A percentile compares a stretch with the other conserved stretches of the same genome.
These are phyloP conservation scores for Pithys albifrons DNA, from an alignment of 2,113 vertebrate genomes.

Conservation along the genomic window DNA sequence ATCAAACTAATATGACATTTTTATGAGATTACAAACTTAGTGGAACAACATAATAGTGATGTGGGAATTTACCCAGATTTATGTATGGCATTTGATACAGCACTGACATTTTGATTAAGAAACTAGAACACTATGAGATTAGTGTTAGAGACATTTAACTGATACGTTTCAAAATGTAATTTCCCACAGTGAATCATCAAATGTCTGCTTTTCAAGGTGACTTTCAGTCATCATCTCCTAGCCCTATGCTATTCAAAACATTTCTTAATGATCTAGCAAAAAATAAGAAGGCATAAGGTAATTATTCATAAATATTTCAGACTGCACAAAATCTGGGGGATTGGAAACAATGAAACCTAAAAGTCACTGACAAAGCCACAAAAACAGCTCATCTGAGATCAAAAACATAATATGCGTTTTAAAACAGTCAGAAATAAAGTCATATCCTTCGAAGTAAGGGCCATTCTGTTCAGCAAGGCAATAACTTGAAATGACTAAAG, in stretches of 20 bases:
- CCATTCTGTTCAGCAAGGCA: neutral
- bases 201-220: neutral
- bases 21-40: neutral
- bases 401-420: neutral
- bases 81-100: neutral
- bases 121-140: neutral
- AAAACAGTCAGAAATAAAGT: neutral
- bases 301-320: neutral
- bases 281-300: neutral
- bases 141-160: neutral
- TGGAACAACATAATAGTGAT: rapidly evolving
- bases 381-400: neutral
- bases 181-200: neutral
- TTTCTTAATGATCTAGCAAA: neutral
- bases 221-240: neutral
- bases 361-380: neutral
- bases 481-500: neutral
- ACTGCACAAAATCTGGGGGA: neutral
- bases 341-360: neutral
- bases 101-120: conserved; percentile 8
- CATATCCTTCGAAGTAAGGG: neutral
- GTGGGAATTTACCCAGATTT: neutral
- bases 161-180: neutral
- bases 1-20: conserved; percentile 9
- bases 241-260: neutral